Conservation (phyloP, 2,888 invertebrate genomes). For the Steromphala cineraria region DNA sequence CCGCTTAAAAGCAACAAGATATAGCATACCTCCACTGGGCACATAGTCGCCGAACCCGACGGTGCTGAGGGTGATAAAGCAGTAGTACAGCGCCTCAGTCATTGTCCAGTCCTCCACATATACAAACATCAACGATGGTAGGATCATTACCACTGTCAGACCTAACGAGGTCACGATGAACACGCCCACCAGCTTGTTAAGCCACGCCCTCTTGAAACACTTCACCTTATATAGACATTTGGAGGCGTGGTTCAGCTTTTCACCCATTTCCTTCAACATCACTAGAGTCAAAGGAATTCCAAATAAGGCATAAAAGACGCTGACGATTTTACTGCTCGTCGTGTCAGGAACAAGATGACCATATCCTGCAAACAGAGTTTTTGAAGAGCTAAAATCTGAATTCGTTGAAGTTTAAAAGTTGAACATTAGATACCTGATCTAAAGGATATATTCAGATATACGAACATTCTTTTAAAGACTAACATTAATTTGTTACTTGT, state of each 20-base stretch:
- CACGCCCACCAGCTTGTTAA: conserved; percentile 53
- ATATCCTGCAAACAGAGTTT: conserved; percentile 45
- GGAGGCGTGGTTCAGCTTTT: conserved; percentile 49
- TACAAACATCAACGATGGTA: conserved; percentile 49
- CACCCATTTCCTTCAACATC: conserved; percentile 53
- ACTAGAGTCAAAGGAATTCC: conserved; percentile 60
- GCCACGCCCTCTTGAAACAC: conserved; percentile 47
- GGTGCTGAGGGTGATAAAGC: conserved; percentile 59
- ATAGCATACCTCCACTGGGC: conserved; percentile 44
- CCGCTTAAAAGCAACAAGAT: no score
- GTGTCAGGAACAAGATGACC: conserved; percentile 57
- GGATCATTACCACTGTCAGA: conserved; percentile 44
- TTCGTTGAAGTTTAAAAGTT: no score
- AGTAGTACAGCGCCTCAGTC: conserved; percentile 58
- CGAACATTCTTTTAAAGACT: no score
- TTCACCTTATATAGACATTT: conserved; percentile 48
- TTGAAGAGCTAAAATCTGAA: no score
- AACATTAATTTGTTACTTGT: no score
- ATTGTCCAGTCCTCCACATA: conserved; percentile 56
- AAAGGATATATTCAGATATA: no score
- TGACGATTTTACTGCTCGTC: conserved; percentile 46
- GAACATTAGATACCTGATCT: no score
- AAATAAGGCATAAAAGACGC: conserved; percentile 55
- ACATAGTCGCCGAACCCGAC: conserved; percentile 63
- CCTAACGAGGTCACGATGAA: conserved; percentile 25